phyloP scores from a whole-genome alignment of 2,113 vertebrate genomes.

The Raja brachyura region DNA sequence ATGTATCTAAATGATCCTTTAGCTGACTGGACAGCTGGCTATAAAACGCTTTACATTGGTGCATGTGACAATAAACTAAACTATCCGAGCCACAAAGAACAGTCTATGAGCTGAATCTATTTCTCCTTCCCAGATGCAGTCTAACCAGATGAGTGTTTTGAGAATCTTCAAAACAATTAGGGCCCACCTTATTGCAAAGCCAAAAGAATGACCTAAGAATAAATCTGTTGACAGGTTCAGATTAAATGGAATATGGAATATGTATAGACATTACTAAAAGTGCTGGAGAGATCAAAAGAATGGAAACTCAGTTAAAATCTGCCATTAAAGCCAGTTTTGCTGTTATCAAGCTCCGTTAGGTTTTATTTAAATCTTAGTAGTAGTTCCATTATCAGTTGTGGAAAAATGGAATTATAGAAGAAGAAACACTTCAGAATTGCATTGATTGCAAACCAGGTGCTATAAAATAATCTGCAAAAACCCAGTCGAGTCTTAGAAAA shows the following conservation, averaged over 20 bases:
- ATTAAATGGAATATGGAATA: neutral
- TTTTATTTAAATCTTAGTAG: neutral
- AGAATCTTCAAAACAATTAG: too few species aligned
- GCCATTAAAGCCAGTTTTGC: neutral
- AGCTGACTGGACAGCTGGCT: too few species aligned
- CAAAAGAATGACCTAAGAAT: neutral
- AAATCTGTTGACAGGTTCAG: neutral
- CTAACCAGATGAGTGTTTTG: too few species aligned
- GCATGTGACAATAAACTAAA: too few species aligned
- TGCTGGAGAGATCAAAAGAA: neutral
- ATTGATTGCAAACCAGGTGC: neutral
- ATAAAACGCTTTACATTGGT: too few species aligned
- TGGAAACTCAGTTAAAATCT: neutral
- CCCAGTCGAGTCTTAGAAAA: neutral
- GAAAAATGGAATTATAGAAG: neutral
- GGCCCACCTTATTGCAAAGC: too few species aligned
- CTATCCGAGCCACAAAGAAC: too few species aligned
- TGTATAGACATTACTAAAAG: neutral
- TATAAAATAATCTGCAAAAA: neutral
- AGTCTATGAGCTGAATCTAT: too few species aligned
- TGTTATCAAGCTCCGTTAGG: neutral
- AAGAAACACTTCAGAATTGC: neutral
- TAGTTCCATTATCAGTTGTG: neutral
- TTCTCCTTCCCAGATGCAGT: too few species aligned
- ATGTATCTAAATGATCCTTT: too few species aligned